phyloP scores from a whole-genome alignment of 2,113 vertebrate genomes.

The Heteronetta atricapilla region DNA sequence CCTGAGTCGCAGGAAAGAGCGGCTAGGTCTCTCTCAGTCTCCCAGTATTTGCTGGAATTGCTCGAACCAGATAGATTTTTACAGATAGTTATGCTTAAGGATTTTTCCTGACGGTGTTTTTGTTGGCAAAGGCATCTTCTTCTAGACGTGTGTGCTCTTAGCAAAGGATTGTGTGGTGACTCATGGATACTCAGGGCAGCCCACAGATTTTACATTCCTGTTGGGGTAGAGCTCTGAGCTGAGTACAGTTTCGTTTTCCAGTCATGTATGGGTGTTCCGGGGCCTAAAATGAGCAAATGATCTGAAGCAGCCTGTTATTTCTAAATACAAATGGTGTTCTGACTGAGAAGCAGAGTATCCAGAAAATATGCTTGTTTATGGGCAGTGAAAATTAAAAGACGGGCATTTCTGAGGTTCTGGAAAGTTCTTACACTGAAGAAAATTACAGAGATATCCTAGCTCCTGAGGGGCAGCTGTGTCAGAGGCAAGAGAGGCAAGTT shows the following conservation, averaged over 20 bases:
- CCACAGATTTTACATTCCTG: neutral
- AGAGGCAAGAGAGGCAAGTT: too few relatives aligned
- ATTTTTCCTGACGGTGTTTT: neutral
- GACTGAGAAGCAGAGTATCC: neutral
- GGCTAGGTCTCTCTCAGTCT: neutral
- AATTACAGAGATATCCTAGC: too few relatives aligned
- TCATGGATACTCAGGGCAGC: neutral
- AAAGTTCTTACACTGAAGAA: neutral
- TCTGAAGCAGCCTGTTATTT: neutral
- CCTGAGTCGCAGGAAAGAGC: neutral
- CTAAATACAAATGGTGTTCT: neutral
- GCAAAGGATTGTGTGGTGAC: neutral
- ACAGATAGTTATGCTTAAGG: accelerated
- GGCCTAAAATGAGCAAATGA: neutral
- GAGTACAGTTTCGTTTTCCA: neutral
- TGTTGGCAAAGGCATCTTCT: neutral
- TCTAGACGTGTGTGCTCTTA: neutral
- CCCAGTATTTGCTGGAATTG: neutral
- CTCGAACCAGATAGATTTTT: neutral
- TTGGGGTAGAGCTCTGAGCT: neutral
- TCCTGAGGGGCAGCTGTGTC: too few relatives aligned
- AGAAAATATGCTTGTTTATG: neutral
- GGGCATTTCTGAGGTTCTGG: neutral
- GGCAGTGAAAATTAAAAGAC: neutral
- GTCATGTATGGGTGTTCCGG: neutral